Base-by-base conservation (phyloP, 2,797 vertebrate genomes). In the Monodelphis domestica region DNA sequence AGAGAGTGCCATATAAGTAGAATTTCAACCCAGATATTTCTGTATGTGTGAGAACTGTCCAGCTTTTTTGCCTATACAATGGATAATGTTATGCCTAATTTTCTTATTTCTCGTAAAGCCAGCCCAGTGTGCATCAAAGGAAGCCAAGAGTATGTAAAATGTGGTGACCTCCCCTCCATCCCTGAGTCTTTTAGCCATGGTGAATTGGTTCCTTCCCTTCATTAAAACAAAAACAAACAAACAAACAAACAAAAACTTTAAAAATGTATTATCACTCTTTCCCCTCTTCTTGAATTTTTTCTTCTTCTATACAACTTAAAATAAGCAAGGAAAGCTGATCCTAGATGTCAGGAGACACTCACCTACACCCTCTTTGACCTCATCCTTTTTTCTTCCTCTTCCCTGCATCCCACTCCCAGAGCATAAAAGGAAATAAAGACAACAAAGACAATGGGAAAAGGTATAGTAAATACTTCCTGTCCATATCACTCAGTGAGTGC, bases 381-480 rank as follows among this genome's bases (percentile, higher is more conserved):
- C 70, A 78, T 33, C n/a, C 29, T 28, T 53, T 45, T 52, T 38
- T 90, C 7, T 38, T 90, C 7, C 89, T 57, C 92, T 91, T 70
- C 33, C 54, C 50, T 1, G 7, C 17, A 26, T 45, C 70, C 38
- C 70, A 78, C 7, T 45, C n/a, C 38, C 70, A 45, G 24, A 10
- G 51, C 17, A 0, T 11, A 28, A 92, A 94, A 94, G 55, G 94
- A 30, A 29, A 95, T 89, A 90, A 53, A 56, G 57, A 96, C 92
- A 93, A n/a, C 93, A 52, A 24, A 0, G 5, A 78, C 21, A n/a
- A 78, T 38, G 51, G 59, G 33, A 50, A 52, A 91, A 90, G 52
- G 38, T 89, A 89, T 92, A 91, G 84, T 91, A 87, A 95, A 94
- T 28, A 91, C 89, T 91, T 89, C 89, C 70, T 90, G 89, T 57